Base-by-base conservation (phyloP, 2,888 invertebrate genomes). In the Marronus borbonicus region DNA sequence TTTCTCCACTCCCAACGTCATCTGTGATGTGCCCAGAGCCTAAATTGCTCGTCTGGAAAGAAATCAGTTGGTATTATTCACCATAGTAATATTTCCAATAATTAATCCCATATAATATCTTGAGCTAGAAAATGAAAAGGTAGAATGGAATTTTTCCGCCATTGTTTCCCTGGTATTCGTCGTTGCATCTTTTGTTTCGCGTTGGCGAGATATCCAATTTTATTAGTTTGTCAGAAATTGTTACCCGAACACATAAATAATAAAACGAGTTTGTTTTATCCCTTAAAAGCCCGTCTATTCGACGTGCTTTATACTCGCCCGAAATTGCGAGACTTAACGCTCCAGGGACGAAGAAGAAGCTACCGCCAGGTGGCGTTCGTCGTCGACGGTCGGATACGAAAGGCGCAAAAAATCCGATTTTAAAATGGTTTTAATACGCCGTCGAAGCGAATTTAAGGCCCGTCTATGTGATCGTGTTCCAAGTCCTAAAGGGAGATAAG, bases 241-340 rank as follows among this genome's bases (percentile, higher is more conserved):
- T 72, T 72, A 72, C 58, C 44, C 72, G 58, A 72, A 72, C 72
- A 60, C 72, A 60, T 72, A 72, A 72, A 72, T 72, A 58, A 72
- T 69, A 69, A 72, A 72, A 72, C 58, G 58, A 72, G 58, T 72
- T 72, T 72, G 72, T 72, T 72, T 72, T 72, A 72, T 72, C 72
- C 72, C 58, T 72, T 72, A 58, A 72, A 72, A 72, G 72, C 72
- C 58, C 72, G 72, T 72, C 58, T 72, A 69, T 58, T 72, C 58
- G 58, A 39, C 20, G 58, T 72, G 72, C 58, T 72, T 60, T 72
- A 72, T 72, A 58, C 58, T 58, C 31, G 72, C 10, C 24, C 50
- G 72, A 72, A 72, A 72, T 72, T 72, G 72, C 20, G 58, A 58
- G 31, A 20, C 58, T 72, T 58, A 58, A 8, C 55, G 55, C 20